Base-by-base conservation (phyloP, 2,113 vertebrate genomes). In the Elgaria multicarinata region DNA sequence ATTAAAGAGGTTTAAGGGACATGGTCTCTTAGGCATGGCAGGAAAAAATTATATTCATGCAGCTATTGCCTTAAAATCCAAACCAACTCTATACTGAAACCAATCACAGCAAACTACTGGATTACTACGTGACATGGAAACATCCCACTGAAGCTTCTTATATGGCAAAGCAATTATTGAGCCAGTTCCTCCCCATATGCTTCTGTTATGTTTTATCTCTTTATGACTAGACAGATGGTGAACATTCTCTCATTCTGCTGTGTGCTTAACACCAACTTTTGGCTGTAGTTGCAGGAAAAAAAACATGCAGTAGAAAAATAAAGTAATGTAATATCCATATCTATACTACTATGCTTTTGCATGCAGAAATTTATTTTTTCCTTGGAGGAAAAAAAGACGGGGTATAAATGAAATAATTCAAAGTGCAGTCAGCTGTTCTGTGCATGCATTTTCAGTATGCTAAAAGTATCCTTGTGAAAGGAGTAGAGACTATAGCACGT, bases 381-480 rank as follows among this genome's bases (percentile, higher is more conserved):
- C n/a, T n/a, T n/a, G n/a, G n/a, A n/a, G n/a, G n/a, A n/a, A n/a
- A n/a, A n/a, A n/a, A n/a, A n/a, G n/a, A n/a, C n/a, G n/a, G n/a
- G n/a, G n/a, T n/a, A n/a, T n/a, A n/a, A n/a, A n/a, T n/a, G n/a
- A n/a, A n/a, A 66, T 58, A 62, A 64, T 62, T 62, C 0, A 0
- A 84, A 46, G 42, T 84, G 87, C 50, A 0, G 0, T 85, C 86
- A 91, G 71, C 83, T 79, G 69, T 3, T 87, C 92, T 86, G 90
- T 83, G 88, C 2, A 1, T 71, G 87, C 76, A 89, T 72, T 93
- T 92, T 89, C 71, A 44, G 87, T 82, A 85, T 79, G 92, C 85
- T 88, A 75, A 92, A 90, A 93, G 87, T 87, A 31, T 0, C 0
- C 0, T 75, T 89, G 18, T 93, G 2, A 77, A 3, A 75, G 31